Percentiles rank a stretch among this genome's conserved stretches.
phyloP scores from a whole-genome alignment of 2,797 vertebrate species.

The Passerculus sandwichensis region DNA sequence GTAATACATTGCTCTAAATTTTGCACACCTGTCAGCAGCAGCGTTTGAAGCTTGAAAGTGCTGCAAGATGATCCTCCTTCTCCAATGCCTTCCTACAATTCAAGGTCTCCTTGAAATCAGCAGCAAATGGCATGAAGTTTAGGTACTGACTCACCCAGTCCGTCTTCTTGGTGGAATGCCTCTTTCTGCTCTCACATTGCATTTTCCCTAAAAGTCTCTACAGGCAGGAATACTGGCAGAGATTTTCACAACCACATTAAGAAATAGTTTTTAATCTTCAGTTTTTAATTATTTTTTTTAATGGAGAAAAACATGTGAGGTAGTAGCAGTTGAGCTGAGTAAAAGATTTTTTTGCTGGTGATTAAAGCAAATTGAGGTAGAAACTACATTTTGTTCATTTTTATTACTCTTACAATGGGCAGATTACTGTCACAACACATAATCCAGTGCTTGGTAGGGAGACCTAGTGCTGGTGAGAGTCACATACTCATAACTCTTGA shows the following conservation, averaged over 20 bases:
- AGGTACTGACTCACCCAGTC: neutral
- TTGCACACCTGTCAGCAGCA: constrained; percentile 17
- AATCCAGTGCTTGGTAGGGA: neutral
- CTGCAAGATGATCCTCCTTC: constrained; percentile 14
- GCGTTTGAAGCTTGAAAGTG: constrained; percentile 3
- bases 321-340: neutral
- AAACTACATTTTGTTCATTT: neutral
- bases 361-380: neutral
- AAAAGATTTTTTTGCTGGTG: neutral
- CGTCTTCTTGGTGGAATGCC: neutral
- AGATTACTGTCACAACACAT: neutral
- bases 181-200: neutral
- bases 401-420: neutral
- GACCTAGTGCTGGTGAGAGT: neutral
- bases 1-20: constrained; percentile 24
- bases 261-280: neutral
- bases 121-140: neutral
- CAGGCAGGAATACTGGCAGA: neutral
- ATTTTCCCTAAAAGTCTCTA: neutral
- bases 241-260: neutral
- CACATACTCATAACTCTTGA: neutral
- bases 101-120: constrained; percentile 18
- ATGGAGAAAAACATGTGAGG: neutral
- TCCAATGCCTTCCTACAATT: neutral
- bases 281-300: neutral